Evolutionary conservation across 2,113 vertebrate species (phyloP).

Genomic region (Thymallus thymallus): DNA sequence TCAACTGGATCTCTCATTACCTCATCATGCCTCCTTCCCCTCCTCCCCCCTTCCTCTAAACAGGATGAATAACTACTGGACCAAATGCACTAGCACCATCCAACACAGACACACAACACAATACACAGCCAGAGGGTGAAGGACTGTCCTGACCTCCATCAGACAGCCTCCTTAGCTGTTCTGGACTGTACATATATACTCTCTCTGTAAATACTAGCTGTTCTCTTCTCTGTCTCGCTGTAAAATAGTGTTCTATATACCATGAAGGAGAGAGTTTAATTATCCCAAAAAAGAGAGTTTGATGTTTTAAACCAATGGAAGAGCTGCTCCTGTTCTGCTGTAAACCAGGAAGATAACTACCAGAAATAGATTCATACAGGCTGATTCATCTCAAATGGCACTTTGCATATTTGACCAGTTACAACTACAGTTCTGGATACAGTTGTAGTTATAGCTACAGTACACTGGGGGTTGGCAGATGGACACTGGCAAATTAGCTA

Average conservation of each 20-base stretch:
- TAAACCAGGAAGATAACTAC: not conserved
- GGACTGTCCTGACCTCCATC: slow-evolving; percentile 3
- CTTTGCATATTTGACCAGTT: no score
- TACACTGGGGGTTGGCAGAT: no score
- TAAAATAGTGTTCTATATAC: slow-evolving; percentile 74
- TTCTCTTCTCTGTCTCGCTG: slow-evolving; percentile 72
- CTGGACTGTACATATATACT: slow-evolving; percentile 69
- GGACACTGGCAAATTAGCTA: not conserved
- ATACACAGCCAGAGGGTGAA: not conserved
- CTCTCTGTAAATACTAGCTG: slow-evolving; percentile 75
- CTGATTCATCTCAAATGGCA: no score
- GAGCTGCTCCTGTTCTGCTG: not conserved
- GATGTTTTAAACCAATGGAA: not conserved
- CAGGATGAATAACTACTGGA: not conserved
- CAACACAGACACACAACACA: not conserved
- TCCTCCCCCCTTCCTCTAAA: not conserved
- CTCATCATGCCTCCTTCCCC: not conserved
- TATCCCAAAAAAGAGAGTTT: not conserved
- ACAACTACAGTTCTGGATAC: no score
- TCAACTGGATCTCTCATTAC: slow-evolving; percentile 22
- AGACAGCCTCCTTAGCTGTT: slow-evolving; percentile 32
- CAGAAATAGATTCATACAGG: not conserved
- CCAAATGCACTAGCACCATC: not conserved
- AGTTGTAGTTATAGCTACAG: no score
- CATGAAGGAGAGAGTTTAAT: slow-evolving; percentile 52